Percentiles rank a stretch among this genome's conserved stretches.
phyloP scores from a whole-genome alignment of 1,140 invertebrate genomes.

The Listronotus oregonensis region DNA sequence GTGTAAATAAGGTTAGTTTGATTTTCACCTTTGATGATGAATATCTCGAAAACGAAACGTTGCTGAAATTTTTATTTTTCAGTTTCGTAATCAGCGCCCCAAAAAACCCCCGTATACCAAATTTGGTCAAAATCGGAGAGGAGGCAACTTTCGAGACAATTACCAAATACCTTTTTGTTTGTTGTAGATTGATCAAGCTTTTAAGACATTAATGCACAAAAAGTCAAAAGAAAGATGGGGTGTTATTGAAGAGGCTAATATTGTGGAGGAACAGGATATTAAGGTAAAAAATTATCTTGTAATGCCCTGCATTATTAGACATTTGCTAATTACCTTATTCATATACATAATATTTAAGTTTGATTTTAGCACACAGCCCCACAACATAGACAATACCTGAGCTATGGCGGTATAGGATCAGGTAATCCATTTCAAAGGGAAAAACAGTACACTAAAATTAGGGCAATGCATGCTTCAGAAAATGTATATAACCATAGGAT shows the following conservation, averaged over 20 bases:
- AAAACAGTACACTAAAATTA: constrained; percentile 72
- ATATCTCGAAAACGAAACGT: too few relatives aligned
- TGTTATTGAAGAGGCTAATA: constrained; percentile 57
- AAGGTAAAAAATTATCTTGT: constrained; percentile 46
- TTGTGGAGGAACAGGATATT: constrained; percentile 54
- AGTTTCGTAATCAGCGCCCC: too few relatives aligned
- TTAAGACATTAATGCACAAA: constrained; percentile 62
- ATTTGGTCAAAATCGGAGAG: too few relatives aligned
- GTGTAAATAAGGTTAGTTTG: too few relatives aligned
- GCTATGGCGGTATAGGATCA: constrained; percentile 75
- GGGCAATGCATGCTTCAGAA: constrained; percentile 73
- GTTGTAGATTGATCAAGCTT: constrained; percentile 50
- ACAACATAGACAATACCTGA: constrained; percentile 86
- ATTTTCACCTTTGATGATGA: too few relatives aligned
- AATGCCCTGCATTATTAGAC: too few relatives aligned
- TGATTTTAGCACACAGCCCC: constrained; percentile 76
- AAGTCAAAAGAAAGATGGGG: constrained; percentile 59
- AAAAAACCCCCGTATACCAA: too few relatives aligned
- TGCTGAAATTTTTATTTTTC: too few relatives aligned
- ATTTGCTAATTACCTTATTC: too few relatives aligned
- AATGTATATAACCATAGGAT: constrained; percentile 78
- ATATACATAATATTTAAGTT: too few relatives aligned
- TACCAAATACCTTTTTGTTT: constrained; percentile 12
- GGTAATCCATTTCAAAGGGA: constrained; percentile 79
- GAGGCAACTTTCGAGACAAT: too few relatives aligned